phyloP scores from a whole-genome alignment of 35 echinoderm and acorn worm genomes.

The Acanthaster planci region DNA sequence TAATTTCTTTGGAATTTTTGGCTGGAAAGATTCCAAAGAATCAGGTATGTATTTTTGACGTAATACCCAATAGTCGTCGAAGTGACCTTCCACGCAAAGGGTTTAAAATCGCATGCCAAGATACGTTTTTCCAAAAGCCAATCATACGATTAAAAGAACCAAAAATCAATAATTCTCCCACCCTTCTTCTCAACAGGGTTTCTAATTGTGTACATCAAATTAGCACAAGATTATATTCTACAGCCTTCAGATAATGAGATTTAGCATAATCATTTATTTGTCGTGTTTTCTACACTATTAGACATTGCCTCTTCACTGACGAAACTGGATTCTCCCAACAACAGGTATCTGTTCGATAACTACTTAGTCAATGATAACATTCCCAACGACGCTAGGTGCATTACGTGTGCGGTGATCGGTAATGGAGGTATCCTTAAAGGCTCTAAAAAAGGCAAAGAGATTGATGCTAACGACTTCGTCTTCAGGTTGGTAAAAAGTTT shows the following conservation, averaged over 20 bases:
- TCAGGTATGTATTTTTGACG: constrained; percentile 7
- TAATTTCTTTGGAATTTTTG: constrained; percentile 61
- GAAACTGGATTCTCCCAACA: constrained; percentile 14
- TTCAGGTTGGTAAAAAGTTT: constrained; percentile 40
- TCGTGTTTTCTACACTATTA: background rate
- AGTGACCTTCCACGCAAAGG: background rate
- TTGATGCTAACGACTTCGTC: constrained; percentile 52
- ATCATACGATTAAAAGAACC: no score
- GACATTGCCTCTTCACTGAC: constrained; percentile 1
- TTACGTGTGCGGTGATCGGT: constrained; percentile 41
- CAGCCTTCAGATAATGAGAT: background rate
- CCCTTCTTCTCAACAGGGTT: background rate
- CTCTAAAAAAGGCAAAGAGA: constrained; percentile 41
- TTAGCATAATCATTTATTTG: background rate
- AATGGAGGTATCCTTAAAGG: constrained; percentile 51
- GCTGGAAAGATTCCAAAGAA: constrained; percentile 2
- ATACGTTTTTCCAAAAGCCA: no score
- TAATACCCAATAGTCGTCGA: background rate
- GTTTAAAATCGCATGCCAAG: background rate
- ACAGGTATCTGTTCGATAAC: constrained; percentile 47
- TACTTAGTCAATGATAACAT: constrained; percentile 16
- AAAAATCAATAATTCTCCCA: background rate
- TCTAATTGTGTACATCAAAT: background rate
- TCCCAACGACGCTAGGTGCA: constrained; percentile 11
- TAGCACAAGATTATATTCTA: background rate